Percentiles rank a stretch among this genome's conserved stretches.
Evolutionary conservation across 2,113 vertebrate species (phyloP).

Genomic region (Lepidothrix coronata): DNA sequence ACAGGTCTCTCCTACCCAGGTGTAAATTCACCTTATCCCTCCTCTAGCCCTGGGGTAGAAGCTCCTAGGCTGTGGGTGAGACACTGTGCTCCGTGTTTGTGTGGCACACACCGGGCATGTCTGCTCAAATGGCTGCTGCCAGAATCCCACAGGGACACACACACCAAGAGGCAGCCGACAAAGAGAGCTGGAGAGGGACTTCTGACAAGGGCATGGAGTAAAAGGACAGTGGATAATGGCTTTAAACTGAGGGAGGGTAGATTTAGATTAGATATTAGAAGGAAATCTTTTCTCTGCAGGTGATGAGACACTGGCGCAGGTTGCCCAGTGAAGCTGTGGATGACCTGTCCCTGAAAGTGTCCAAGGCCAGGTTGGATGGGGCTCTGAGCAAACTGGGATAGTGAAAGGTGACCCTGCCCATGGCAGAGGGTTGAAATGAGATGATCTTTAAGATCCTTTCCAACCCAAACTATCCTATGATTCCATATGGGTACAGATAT

Average conservation of each 20-base stretch:
- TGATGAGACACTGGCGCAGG: neutral
- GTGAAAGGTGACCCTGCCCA: neutral
- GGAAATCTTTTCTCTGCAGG: neutral
- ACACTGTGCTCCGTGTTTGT: accelerated
- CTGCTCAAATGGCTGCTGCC: neutral
- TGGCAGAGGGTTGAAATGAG: neutral
- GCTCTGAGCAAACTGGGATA: neutral
- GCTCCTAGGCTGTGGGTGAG: neutral
- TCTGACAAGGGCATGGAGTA: accelerated
- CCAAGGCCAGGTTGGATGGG: neutral
- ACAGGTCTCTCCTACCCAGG: neutral
- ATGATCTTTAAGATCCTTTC: neutral
- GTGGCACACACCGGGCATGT: accelerated
- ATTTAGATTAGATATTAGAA: neutral
- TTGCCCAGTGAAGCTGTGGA: neutral
- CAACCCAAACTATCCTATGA: neutral
- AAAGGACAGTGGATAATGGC: neutral
- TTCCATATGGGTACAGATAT: neutral
- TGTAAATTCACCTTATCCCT: neutral
- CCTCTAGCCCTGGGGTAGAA: neutral
- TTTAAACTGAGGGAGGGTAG: neutral
- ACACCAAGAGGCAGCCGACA: neutral
- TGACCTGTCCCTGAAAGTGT: neutral
- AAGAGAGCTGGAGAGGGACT: neutral
- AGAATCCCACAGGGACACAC: neutral